Base-by-base conservation (phyloP, 2,797 vertebrate species). In the Alca torda region DNA sequence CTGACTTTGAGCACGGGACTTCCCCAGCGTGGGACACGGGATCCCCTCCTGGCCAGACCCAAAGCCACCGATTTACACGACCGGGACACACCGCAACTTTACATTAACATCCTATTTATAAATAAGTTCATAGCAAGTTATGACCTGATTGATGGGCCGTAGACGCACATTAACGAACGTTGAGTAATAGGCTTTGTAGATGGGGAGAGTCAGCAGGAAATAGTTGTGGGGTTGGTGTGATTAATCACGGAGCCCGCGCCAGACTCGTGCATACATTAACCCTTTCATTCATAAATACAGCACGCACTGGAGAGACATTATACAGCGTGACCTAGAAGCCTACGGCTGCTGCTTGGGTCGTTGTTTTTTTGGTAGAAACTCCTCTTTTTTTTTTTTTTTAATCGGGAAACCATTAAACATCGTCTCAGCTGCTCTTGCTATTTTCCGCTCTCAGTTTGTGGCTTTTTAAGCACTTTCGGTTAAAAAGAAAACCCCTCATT, bases 271-370 rank as follows among this genome's bases (percentile, higher is more conserved):
- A 43, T 53, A 43, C 51, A 31, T 94, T 95, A 97, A 95, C 92
- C 90, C 89, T 51, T 96, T 91, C 82, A 31, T 69, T 91, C 77
- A 68, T 74, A 72, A 90, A 75, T 5, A 60, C 8, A 74, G 76
- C 69, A 35, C 3, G 1, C 0, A 0, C 73, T 3, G 1, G 33
- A 20, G 39, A 53, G 41, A 64, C 30, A 9, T 16, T 21, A 6
- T 10, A 53, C 23, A 48, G 28, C 1, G 0, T 25, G 53, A 85
- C 82, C 60, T 20, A 28, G 11, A 51, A 92, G 33, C 6, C 0
- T 11, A 21, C 4, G 20, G 41, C 73, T 72, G 64, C 61, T 68
- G 92, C 10, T 50, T 73, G 26, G n/a, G n/a, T 60, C 11, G 15
- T 53, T 45, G 18, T 24, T 39, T 45, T 86, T 87, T 84, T 43